Percentiles rank a stretch among this genome's conserved stretches.
phyloP scores from a whole-genome alignment of 2,113 vertebrate genomes.

The Colinus virginianus region DNA sequence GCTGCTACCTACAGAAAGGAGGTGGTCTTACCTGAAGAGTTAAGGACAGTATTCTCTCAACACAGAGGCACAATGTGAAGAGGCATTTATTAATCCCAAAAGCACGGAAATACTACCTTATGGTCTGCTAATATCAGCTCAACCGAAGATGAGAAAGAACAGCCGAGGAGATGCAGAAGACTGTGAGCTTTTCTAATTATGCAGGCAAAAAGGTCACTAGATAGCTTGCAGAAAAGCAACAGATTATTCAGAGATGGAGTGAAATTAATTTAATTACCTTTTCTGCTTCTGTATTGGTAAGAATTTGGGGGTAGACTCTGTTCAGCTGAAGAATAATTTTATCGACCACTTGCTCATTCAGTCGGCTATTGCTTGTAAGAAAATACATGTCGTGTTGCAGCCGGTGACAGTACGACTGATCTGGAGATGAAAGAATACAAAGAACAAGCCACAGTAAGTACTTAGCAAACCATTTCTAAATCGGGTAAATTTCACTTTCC shows the following conservation, averaged over 20 bases:
- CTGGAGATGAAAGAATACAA: constrained; percentile 51
- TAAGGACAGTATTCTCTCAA: not conserved
- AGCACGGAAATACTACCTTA: not conserved
- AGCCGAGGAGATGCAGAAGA: not conserved
- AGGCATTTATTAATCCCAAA: not conserved
- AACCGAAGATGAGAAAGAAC: not conserved
- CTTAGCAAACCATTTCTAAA: not conserved
- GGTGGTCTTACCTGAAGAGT: not conserved
- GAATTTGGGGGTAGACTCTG: constrained; percentile 95
- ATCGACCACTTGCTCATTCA: constrained; percentile 92
- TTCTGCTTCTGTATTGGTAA: constrained; percentile 92
- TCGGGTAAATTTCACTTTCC: not conserved
- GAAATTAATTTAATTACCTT: constrained; percentile 78
- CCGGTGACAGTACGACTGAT: constrained; percentile 85
- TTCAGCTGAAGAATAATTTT: constrained; percentile 96
- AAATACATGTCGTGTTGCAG: constrained; percentile 88
- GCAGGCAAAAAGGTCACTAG: not conserved
- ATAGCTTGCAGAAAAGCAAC: not conserved
- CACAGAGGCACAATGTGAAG: not conserved
- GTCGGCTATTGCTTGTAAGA: constrained; percentile 80
- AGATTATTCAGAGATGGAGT: not conserved
- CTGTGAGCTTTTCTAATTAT: not conserved
- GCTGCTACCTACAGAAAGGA: not conserved
- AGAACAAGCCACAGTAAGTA: not conserved
- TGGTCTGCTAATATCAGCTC: not conserved